Percentiles rank a stretch among this genome's conserved stretches.
These are phyloP conservation scores for Kryptopterus vitreolus DNA, from an alignment of 2,797 vertebrate species.

Conservation along the genomic window DNA sequence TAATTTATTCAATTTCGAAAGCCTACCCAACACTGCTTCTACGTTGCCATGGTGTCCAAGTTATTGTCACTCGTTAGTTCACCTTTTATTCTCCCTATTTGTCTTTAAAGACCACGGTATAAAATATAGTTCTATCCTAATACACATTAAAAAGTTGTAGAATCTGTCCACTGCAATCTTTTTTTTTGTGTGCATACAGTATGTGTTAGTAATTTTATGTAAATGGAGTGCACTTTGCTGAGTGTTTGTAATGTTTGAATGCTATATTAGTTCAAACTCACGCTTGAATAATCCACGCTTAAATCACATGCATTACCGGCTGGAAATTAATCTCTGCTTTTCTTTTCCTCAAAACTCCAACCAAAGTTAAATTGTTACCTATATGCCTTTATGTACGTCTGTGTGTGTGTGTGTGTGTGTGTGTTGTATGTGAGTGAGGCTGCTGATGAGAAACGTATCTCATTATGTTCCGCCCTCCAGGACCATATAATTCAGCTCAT, in stretches of 20 bases:
- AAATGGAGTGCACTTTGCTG: constrained; percentile 36
- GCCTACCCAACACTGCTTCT: no score
- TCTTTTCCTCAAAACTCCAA: constrained; percentile 26
- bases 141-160: no score
- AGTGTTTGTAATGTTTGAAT: constrained; percentile 40
- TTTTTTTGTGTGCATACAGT: neutral
- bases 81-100: neutral
- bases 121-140: no score
- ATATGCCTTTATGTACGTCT: constrained; percentile 33
- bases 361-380: constrained; percentile 29
- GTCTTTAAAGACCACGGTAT: no score
- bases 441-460: constrained; percentile 52
- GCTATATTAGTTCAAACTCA: constrained; percentile 55
- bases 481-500: constrained; percentile 52
- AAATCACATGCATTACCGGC: constrained; percentile 58
- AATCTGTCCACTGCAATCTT: no score
- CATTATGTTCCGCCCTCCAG: constrained; percentile 53
- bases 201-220: constrained; percentile 18
- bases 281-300: constrained; percentile 46
- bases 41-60: neutral
- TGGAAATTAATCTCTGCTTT: constrained; percentile 42
- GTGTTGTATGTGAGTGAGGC: neutral
- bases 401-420: constrained; percentile 18
- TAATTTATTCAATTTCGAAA: no score
- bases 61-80: neutral